These are phyloP conservation scores for Xiphophorus couchianus DNA, from an alignment of 2,113 vertebrate genomes.

Conservation along the genomic window DNA sequence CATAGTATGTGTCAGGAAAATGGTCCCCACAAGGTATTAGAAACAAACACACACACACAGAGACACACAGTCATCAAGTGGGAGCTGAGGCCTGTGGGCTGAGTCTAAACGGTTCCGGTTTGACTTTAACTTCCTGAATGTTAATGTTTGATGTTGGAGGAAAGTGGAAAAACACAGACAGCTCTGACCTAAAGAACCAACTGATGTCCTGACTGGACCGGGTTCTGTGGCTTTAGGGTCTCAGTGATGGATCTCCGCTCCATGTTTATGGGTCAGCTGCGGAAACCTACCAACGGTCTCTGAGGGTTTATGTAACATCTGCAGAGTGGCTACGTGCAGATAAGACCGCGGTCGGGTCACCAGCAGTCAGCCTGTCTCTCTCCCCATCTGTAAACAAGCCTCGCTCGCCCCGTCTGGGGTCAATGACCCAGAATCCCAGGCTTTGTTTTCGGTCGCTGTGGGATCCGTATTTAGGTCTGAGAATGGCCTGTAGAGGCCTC, in stretches of 20 bases:
- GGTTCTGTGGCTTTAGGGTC: background rate
- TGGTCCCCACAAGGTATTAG: too few species aligned
- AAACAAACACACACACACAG: too few species aligned
- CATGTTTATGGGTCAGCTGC: background rate
- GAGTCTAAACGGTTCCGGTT: background rate
- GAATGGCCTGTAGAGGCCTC: conserved; percentile 18
- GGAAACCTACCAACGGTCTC: conserved; percentile 4
- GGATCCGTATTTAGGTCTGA: conserved; percentile 7
- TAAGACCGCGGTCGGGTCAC: background rate
- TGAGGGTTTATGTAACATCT: conserved; percentile 17
- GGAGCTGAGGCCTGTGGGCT: background rate
- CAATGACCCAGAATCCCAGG: conserved; percentile 18
- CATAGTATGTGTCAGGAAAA: too few species aligned
- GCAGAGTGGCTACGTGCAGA: background rate
- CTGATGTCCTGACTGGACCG: too few species aligned
- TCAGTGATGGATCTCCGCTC: background rate
- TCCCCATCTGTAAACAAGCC: conserved; percentile 13
- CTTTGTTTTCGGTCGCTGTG: background rate
- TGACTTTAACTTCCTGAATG: background rate
- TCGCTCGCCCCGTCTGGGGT: background rate
- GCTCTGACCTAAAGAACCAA: too few species aligned
- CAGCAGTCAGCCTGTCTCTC: background rate
- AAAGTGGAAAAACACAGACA: background rate
- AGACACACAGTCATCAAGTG: background rate
- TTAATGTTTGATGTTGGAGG: background rate